Conservation (phyloP, 2,113 vertebrate species). For the Brachionichthys hirsutus region DNA sequence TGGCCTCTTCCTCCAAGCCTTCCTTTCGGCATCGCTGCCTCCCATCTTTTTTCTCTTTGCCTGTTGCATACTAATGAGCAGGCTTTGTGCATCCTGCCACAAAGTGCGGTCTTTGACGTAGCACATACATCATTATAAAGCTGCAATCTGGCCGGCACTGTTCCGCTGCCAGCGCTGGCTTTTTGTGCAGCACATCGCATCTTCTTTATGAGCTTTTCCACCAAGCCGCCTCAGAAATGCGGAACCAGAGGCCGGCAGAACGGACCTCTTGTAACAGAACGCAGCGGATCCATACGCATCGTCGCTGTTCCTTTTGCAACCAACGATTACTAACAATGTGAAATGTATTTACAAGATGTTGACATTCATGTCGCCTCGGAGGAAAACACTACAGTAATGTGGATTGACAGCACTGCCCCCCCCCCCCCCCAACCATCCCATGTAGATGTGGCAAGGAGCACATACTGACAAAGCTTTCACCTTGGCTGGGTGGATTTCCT, state of each 20-base stretch:
- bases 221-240: conserved; percentile 47
- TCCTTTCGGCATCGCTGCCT: conserved; percentile 64
- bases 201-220: conserved; percentile 45
- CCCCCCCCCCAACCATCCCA: no score
- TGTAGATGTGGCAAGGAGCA: no score
- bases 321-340: no score
- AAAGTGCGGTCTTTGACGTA: conserved; percentile 66
- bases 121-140: conserved; percentile 72
- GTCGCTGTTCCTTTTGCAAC: no score
- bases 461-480: no score
- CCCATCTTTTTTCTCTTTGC: conserved; percentile 55
- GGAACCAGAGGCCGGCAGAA: conserved; percentile 29
- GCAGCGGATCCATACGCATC: no score
- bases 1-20: conserved; percentile 50
- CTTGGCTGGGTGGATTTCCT: no score
- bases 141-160: conserved; percentile 59
- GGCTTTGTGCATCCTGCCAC: conserved; percentile 62
- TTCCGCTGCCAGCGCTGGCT: conserved; percentile 41
- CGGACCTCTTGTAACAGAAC: conserved; percentile 10
- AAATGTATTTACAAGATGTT: no score
- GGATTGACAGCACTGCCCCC: no score
- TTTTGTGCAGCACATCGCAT: conserved; percentile 39
- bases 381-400: no score
- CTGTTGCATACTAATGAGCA: conserved; percentile 71
- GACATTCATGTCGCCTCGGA: no score